Evolutionary conservation across 1,140 invertebrate species (phyloP).

Genomic region (Drosophila littoralis): DNA sequence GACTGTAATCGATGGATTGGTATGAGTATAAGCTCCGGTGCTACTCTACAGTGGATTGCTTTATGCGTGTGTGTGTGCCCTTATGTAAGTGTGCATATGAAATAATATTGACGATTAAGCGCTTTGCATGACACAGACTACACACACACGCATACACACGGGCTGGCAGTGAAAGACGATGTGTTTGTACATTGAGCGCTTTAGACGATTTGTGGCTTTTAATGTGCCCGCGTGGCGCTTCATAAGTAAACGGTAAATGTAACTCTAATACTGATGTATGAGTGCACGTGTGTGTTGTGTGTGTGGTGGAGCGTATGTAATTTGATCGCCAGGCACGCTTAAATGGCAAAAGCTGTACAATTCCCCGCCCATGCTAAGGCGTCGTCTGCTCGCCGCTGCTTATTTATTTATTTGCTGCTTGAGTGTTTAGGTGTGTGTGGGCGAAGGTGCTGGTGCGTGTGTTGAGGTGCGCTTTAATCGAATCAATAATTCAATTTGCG

Average conservation of each 20-base stretch:
- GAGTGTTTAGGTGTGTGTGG: slow-evolving; percentile 14
- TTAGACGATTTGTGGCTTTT: slow-evolving; percentile 76
- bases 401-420: slow-evolving; percentile 60
- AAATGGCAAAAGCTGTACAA: slow-evolving; percentile 64
- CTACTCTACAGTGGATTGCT: slow-evolving; percentile 36
- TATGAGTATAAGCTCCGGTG: slow-evolving; percentile 28
- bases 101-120: slow-evolving; percentile 58
- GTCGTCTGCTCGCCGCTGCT: slow-evolving; percentile 20
- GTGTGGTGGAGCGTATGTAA: slow-evolving; percentile 54
- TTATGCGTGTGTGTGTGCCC: slow-evolving; percentile 20
- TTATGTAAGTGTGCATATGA: slow-evolving; percentile 19
- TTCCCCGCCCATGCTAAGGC: slow-evolving; percentile 37
- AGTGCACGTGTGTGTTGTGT: slow-evolving; percentile 16
- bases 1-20: slow-evolving; percentile 67
- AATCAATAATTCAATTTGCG: slow-evolving; percentile 80
- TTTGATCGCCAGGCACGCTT: slow-evolving; percentile 62
- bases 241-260: slow-evolving; percentile 68
- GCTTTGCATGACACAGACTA: slow-evolving; percentile 25
- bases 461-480: slow-evolving; percentile 46
- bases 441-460: slow-evolving; percentile 10
- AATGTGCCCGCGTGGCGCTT: slow-evolving; percentile 69
- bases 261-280: slow-evolving; percentile 44
- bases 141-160: slow-evolving; percentile 1
- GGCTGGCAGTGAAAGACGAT: slow-evolving; percentile 30
- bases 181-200: slow-evolving; percentile 67